A percentile compares a stretch with the other conserved stretches of the same genome.
phyloP scores from a whole-genome alignment of 2,113 vertebrate species.

The Athene cunicularia region DNA sequence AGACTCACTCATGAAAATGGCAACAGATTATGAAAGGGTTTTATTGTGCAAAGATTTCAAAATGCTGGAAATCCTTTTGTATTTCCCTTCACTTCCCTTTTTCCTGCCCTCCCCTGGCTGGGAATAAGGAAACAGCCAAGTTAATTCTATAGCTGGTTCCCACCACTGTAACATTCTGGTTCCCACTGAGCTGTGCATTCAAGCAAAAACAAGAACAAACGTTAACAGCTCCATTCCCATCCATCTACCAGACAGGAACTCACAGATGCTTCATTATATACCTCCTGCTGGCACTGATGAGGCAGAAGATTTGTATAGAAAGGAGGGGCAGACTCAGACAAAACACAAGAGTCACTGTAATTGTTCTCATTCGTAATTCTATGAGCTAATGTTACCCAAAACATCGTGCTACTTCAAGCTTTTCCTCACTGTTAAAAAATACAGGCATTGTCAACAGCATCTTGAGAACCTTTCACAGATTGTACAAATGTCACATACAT shows the following conservation, averaged over 20 bases:
- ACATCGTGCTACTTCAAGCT: background rate
- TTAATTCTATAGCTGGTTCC: constrained; percentile 61
- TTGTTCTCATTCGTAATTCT: background rate
- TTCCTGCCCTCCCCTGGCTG: background rate
- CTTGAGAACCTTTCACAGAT: background rate
- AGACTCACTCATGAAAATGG: background rate
- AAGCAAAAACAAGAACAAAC: constrained; percentile 57
- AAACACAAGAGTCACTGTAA: constrained; percentile 51
- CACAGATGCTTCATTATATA: constrained; percentile 60
- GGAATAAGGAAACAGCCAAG: constrained; percentile 35
- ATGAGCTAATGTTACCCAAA: constrained; percentile 21
- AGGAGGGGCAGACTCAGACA: background rate
- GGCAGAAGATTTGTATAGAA: constrained; percentile 35
- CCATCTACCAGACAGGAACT: constrained; percentile 31
- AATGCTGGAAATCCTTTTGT: constrained; percentile 49
- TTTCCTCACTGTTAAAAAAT: background rate
- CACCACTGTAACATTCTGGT: background rate
- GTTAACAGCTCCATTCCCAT: constrained; percentile 48
- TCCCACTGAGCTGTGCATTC: constrained; percentile 40
- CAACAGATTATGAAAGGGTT: constrained; percentile 18
- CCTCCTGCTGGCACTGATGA: constrained; percentile 52
- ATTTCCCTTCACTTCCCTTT: background rate
- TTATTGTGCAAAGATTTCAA: constrained; percentile 43
- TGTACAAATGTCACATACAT: background rate
- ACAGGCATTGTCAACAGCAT: background rate